Evolutionary conservation across 2,888 invertebrate genomes (phyloP), one percentile per base, ranked within the genome.

Genomic region (Rhopalosiphum nymphaeae): DNA sequence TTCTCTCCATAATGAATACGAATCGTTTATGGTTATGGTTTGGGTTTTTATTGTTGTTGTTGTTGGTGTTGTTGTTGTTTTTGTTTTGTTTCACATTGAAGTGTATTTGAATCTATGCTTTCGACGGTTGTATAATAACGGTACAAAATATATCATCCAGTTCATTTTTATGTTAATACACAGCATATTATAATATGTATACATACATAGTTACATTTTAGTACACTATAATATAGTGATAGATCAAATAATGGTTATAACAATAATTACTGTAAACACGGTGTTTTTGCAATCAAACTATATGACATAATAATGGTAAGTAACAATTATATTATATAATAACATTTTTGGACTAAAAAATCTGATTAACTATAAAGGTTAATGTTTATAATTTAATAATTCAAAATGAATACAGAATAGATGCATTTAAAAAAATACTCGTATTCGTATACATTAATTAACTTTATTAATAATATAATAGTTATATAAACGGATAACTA

Each of bases 21-120:
- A 67, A 67, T 67, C 67, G 67, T 67, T 67, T 67, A 67, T 67
- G 67, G 67, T 67, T 67, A 67, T 67, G 67, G 67, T 67, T 67
- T 5, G 67, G n/a, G n/a, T 67, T 67, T 67, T 67, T 84, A 84
- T 84, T 85, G 11, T 85, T 85, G 26, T 85, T 36, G 36, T 84
- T 36, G 36, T 36, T 78, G 36, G 13, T 85, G 42, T 42, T 42
- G 44, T 85, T 67, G 67, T 67, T 67, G 67, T 67, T 67, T n/a
- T 67, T 67, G 67, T 67, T 67, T 67, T 67, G 67, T 67, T 67
- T 67, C 67, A 16, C 36, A 67, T 67, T n/a, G 36, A 36, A 67
- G 67, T 67, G 67, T 21, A 67, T 67, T 67, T 67, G 67, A 67
- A 67, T 67, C 67, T 36, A 67, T 67, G n/a, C 36, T 67, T 67